These are phyloP conservation scores for Neotragus moschatus DNA, from an alignment of 2,113 vertebrate species.

Conservation along the genomic window DNA sequence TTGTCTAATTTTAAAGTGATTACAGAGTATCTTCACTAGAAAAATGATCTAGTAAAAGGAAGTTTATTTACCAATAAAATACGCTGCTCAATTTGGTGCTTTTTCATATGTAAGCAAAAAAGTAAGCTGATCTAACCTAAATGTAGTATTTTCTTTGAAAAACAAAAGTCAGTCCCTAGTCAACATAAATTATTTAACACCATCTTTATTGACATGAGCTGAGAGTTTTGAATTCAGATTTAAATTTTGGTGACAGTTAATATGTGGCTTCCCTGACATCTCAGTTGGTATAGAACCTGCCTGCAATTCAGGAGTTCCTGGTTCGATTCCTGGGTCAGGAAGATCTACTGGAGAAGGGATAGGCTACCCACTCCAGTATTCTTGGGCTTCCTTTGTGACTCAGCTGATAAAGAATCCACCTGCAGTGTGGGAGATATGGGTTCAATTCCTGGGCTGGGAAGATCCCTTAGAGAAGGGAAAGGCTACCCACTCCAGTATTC, in stretches of 20 bases:
- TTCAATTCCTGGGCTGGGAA: neutral
- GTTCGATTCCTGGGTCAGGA: neutral
- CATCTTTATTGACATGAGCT: constrained; percentile 11
- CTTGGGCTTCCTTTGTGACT: neutral
- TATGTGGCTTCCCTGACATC: neutral
- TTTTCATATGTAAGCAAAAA: constrained; percentile 39
- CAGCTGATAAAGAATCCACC: neutral
- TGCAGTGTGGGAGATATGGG: neutral
- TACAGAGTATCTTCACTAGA: neutral
- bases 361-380: neutral
- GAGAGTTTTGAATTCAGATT: constrained; percentile 37
- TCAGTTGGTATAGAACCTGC: neutral
- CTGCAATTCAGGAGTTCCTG: neutral
- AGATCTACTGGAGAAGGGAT: neutral
- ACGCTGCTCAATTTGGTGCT: neutral
- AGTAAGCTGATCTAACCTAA: constrained; percentile 20
- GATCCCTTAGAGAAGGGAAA: neutral
- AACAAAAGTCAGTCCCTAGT: neutral
- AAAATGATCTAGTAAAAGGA: constrained; percentile 3
- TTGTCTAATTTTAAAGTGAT: constrained; percentile 23
- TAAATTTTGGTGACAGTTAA: constrained; percentile 20
- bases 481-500: neutral
- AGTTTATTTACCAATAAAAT: neutral
- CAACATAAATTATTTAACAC: neutral
- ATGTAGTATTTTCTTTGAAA: constrained; percentile 28